Base-by-base conservation (phyloP, 2,113 vertebrate species). In the Oncorhynchus masou region DNA sequence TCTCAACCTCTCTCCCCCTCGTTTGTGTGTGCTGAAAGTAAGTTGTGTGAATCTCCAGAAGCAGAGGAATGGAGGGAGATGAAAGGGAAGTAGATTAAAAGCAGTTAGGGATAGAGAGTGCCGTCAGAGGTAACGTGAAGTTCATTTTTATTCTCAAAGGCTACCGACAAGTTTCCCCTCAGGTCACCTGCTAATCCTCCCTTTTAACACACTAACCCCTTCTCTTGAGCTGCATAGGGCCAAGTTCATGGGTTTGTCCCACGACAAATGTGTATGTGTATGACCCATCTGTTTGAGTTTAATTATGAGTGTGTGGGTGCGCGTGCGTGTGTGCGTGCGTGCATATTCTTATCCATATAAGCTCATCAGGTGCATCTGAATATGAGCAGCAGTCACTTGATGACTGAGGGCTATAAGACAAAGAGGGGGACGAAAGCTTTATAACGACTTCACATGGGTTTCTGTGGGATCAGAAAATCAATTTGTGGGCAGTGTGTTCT, bases 61-160 rank as follows among this genome's bases (percentile, higher is more conserved):
- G 67, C 71, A 69, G 54, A 64, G 73, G 66, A 66, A 60, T 60
- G 62, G 74, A 67, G 62, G 39, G 2, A 45, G 74, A 85, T 77
- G 83, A 89, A 92, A 89, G 81, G n/a, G 75, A 80, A 60, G 76
- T 24, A 79, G 89, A 87, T 90, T 85, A 85, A 82, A 85, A 82
- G 73, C 48, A 49, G 69, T 78, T 71, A 83, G 71, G 62, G 74
- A 75, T 77, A 70, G 78, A 70, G 78, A 79, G 82, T 74, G 68
- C 80, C 82, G 87, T 87, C 84, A 83, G 75, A 88, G 84, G 84
- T 88, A 84, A 88, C 74, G 19, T 77, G 64, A 81, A 84, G 85
- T 89, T 88, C 86, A 86, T 72, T 87, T 74, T 77, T 73, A 84
- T 78, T 81, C 79, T 88, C 82, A 25, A 73, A 79, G 80, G 65